A percentile compares a stretch with the other conserved stretches of the same genome.
phyloP scores from a whole-genome alignment of 2,888 invertebrate species.

The Sturmia bella region DNA sequence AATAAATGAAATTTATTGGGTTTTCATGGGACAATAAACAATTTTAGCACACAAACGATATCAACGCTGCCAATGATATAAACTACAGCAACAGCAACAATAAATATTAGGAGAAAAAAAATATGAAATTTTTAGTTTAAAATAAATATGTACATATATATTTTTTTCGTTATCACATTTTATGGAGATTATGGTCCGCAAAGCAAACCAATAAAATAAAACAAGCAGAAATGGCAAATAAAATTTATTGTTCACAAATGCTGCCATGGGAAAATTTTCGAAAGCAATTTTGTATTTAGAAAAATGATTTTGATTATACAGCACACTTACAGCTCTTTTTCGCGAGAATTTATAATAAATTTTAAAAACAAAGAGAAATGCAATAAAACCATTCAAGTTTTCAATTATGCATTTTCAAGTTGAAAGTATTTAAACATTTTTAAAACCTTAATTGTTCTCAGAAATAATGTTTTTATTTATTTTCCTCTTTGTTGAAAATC shows the following conservation, averaged over 20 bases:
- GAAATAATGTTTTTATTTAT: neutral
- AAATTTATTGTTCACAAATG: constrained; percentile 63
- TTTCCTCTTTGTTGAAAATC: neutral
- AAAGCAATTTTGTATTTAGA: no score
- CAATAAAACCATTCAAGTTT: no score
- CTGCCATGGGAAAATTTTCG: constrained; percentile 20
- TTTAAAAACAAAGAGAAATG: no score
- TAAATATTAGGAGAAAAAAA: no score
- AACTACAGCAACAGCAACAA: neutral
- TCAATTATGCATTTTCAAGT: no score
- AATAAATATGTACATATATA: constrained; percentile 34
- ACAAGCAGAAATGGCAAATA: constrained; percentile 35
- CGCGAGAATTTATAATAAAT: no score
- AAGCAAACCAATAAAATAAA: constrained; percentile 42
- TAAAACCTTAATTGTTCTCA: neutral
- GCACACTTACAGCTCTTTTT: no score
- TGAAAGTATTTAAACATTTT: no score
- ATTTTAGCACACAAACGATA: constrained; percentile 15
- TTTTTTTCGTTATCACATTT: constrained; percentile 31
- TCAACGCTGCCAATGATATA: neutral
- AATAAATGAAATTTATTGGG: constrained; percentile 30
- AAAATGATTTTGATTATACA: no score
- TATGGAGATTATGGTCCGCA: constrained; percentile 57
- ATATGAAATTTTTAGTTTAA: constrained; percentile 17
- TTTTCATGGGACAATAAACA: constrained; percentile 40